Percentiles rank a stretch among this genome's conserved stretches.
phyloP scores from a whole-genome alignment of 2,888 invertebrate species.

The Silvanus unidentatus region DNA sequence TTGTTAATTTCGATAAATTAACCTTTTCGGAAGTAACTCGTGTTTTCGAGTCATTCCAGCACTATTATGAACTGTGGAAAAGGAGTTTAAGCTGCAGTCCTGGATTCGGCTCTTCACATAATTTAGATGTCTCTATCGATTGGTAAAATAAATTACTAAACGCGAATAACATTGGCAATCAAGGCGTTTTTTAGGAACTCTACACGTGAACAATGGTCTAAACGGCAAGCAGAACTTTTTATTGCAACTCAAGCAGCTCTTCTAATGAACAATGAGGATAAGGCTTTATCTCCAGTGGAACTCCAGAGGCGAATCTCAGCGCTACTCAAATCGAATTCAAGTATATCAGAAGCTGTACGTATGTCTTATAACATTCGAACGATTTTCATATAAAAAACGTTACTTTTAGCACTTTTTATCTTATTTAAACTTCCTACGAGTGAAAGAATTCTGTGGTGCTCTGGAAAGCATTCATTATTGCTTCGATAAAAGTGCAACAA shows the following conservation, averaged over 20 bases:
- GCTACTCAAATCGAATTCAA: constrained; percentile 70
- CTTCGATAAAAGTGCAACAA: constrained; percentile 61
- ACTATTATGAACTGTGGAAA: constrained; percentile 50
- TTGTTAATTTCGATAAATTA: constrained; percentile 75
- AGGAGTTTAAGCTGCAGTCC: constrained; percentile 12
- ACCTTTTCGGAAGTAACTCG: constrained; percentile 77
- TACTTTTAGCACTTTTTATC: constrained; percentile 76
- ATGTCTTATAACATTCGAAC: constrained; percentile 5
- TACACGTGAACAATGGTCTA: constrained; percentile 70
- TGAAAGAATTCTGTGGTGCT: constrained; percentile 81
- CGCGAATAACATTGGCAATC: neutral
- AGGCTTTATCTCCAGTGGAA: constrained; percentile 69
- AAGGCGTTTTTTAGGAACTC: constrained; percentile 34
- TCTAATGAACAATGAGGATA: constrained; percentile 73
- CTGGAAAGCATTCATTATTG: constrained; percentile 76
- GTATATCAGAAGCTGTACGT: constrained; percentile 76
- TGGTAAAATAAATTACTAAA: too few species aligned
- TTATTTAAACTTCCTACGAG: constrained; percentile 81
- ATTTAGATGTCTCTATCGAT: too few species aligned
- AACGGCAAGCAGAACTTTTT: constrained; percentile 83
- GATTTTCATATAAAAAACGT: neutral
- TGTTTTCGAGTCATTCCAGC: constrained; percentile 64
- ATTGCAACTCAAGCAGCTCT: constrained; percentile 81
- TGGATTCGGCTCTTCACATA: too few species aligned
- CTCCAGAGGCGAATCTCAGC: constrained; percentile 69